Percentiles rank a stretch among this genome's conserved stretches.
phyloP scores from a whole-genome alignment of 2,888 invertebrate genomes.

The Bugulina stolonifera region DNA sequence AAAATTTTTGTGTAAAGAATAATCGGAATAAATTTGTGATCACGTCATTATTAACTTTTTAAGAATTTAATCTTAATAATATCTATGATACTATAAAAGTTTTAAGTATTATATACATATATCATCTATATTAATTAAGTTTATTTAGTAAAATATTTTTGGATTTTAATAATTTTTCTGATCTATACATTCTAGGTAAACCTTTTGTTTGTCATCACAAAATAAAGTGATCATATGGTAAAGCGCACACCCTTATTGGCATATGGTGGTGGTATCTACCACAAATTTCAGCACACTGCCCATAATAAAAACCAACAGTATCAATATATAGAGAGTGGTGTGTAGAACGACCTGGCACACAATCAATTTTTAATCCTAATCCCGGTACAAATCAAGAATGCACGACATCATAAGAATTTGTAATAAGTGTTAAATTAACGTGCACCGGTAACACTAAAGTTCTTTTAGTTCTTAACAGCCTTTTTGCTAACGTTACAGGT shows the following conservation, averaged over 20 bases:
- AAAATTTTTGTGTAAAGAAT: not conserved
- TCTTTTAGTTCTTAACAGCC: not conserved
- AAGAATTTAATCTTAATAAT: too few species aligned
- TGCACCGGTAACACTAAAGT: not conserved
- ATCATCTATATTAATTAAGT: too few species aligned
- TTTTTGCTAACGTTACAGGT: not conserved
- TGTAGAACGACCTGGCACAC: not conserved
- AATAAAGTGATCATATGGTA: not conserved
- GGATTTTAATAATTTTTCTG: not conserved
- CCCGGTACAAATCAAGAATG: conserved; percentile 12
- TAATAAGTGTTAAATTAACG: not conserved
- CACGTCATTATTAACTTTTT: too few species aligned
- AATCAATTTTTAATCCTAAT: conserved; percentile 11
- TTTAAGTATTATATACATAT: too few species aligned
- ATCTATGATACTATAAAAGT: not conserved
- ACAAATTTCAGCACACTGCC: conserved; percentile 8
- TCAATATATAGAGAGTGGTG: not conserved
- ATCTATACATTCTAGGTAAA: not conserved
- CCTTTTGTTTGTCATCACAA: not conserved
- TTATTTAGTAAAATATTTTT: not conserved
- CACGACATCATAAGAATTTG: not conserved
- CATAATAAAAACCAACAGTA: not conserved
- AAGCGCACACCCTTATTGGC: not conserved
- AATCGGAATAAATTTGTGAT: too few species aligned
- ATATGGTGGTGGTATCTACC: not conserved